Base-by-base conservation (phyloP, 2,888 invertebrate species). In the Pomacea canaliculata region DNA sequence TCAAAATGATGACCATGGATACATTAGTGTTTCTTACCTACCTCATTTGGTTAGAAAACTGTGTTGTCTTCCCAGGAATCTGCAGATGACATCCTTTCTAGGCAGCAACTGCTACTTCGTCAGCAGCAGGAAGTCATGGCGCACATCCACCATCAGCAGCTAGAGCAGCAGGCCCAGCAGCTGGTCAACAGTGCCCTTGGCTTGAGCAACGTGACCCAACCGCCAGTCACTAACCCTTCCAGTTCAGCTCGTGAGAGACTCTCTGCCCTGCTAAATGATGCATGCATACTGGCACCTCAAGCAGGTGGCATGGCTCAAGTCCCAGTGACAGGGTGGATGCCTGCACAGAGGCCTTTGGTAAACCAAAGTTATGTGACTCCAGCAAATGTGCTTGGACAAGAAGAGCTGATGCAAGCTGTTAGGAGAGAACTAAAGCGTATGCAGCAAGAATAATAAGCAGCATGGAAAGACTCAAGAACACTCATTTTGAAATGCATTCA, bases 341-440 rank as follows among this genome's bases (percentile, higher is more conserved):
- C 73, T 4, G 68, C 60, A 10, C 48, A 37, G 3, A 67, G 46
- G 27, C 51, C 51, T 7, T 56, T 56, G 51, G 12, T 4, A 10
- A 4, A 16, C 8, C 51, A 7, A 56, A 2, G 51, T 16, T 56
- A 56, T 16, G 51, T 56, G 2, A 7, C 16, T 13, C 51, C 51
- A 56, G 51, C 51, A 56, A 63, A 63, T 63, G 48, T 37, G 13
- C 37, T 74, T 67, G 60, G 48, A 5, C 74, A 69, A 48, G 74
- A 74, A 12, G 69, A 74, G 37, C 23, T 74, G 49, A 74, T 74
- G 69, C 74, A 69, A 51, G 69, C 68, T 27, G 62, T 74, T n/a
- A 27, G 60, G n/a, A 73, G 67, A 46, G 73, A 73, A 23, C 73
- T 73, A 16, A 73, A 68, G n/a, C 73, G 73, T 46, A 56, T 73